Evolutionary conservation across 2,797 vertebrate genomes (phyloP).

Genomic region (Tapirus indicus): DNA sequence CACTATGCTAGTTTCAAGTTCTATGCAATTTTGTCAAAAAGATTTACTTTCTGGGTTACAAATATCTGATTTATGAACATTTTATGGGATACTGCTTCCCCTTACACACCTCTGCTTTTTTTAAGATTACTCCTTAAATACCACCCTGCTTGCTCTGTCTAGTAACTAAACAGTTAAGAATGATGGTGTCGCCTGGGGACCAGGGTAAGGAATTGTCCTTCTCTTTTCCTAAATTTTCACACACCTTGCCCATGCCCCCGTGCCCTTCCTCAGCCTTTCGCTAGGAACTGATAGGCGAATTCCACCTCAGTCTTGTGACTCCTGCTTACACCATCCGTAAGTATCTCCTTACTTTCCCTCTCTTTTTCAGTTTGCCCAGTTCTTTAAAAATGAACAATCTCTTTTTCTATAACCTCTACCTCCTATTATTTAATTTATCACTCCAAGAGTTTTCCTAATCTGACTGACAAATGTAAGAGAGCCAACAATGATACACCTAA

Average conservation of each 20-base stretch:
- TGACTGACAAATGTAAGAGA: neutral
- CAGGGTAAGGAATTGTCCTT: neutral
- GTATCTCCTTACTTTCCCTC: neutral
- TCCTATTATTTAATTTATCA: slow-evolving; percentile 18
- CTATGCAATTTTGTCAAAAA: neutral
- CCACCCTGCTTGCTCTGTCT: neutral
- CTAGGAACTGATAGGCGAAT: neutral
- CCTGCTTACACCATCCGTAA: neutral
- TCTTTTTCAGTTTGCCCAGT: neutral
- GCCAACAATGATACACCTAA: neutral
- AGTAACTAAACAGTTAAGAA: neutral
- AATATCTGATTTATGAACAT: neutral
- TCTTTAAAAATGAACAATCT: neutral
- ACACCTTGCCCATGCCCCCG: fast-evolving
- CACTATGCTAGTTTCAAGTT: neutral
- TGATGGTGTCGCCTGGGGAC: neutral
- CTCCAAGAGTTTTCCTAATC: neutral
- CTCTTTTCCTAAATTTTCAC: neutral
- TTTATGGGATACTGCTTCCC: neutral
- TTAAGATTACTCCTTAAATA: neutral
- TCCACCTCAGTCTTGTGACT: neutral
- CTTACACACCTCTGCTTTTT: neutral
- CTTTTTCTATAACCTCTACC: neutral
- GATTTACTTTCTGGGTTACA: neutral
- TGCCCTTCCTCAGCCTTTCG: neutral